These are phyloP conservation scores for Typhlichthys subterraneus DNA, from an alignment of 2,797 vertebrate genomes.

Conservation along the genomic window DNA sequence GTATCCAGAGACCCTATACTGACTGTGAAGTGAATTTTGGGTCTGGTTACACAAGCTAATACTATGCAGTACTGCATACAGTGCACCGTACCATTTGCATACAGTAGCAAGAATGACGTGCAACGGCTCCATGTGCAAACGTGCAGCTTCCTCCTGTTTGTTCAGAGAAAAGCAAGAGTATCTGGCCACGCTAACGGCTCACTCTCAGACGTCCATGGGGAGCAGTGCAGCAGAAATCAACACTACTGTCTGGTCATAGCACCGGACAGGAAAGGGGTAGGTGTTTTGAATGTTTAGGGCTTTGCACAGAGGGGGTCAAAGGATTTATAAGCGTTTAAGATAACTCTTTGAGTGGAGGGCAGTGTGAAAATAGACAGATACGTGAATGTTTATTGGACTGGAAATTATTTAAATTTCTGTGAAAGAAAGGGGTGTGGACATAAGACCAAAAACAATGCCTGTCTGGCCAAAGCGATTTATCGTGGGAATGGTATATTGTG, in stretches of 20 bases:
- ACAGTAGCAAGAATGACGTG: conserved; percentile 22
- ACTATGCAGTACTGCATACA: too few relatives aligned
- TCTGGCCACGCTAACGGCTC: conserved; percentile 66
- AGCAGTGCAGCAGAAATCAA: conserved; percentile 69
- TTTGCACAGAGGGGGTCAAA: conserved; percentile 54
- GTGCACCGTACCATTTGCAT: too few relatives aligned
- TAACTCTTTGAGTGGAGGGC: conserved; percentile 45
- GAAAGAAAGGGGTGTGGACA: conserved; percentile 11
- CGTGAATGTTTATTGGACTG: conserved; percentile 26
- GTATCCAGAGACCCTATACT: too few relatives aligned
- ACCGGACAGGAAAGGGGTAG: conserved; percentile 32
- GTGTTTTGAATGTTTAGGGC: conserved; percentile 58
- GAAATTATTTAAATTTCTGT: conserved; percentile 47
- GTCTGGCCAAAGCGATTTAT: conserved; percentile 47
- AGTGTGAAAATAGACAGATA: conserved; percentile 36
- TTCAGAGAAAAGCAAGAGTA: conserved; percentile 62
- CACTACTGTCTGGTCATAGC: conserved; percentile 53
- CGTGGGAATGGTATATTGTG: conserved; percentile 44
- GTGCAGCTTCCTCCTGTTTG: conserved; percentile 62
- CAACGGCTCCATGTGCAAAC: conserved; percentile 55
- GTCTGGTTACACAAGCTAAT: conserved; percentile 28
- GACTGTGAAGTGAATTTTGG: neutral
- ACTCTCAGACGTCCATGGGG: conserved; percentile 64
- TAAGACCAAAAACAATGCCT: conserved; percentile 18
- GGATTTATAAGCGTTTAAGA: conserved; percentile 58